Evolutionary conservation across 1,140 invertebrate species (phyloP).

Genomic region (Magallana angulata): DNA sequence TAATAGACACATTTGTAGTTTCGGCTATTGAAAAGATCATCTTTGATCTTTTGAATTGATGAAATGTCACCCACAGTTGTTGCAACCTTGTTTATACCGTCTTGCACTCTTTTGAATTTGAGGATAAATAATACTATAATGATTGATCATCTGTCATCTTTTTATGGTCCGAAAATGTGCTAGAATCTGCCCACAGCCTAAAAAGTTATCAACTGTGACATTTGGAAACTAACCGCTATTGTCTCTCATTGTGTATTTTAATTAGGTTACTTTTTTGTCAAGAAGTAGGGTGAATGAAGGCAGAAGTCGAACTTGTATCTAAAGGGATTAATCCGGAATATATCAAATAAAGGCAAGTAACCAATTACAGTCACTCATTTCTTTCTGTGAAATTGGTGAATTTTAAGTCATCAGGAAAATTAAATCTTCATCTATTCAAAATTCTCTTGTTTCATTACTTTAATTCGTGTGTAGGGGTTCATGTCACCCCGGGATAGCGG

Average conservation of each 20-base stretch:
- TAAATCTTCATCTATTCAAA: background rate
- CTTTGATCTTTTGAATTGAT: constrained; percentile 10
- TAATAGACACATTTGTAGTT: background rate
- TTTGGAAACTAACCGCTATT: background rate
- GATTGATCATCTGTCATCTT: background rate
- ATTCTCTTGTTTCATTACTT: background rate
- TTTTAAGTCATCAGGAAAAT: background rate
- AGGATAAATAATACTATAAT: constrained; percentile 11
- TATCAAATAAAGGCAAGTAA: background rate
- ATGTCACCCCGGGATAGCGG: background rate
- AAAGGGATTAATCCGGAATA: background rate
- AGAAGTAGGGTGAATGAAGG: background rate
- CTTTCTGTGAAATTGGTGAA: background rate
- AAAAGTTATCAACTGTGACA: background rate
- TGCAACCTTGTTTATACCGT: background rate
- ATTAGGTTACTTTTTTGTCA: background rate
- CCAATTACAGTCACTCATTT: background rate
- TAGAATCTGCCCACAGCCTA: constrained; percentile 27
- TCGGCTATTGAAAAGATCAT: background rate
- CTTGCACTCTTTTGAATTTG: constrained; percentile 1
- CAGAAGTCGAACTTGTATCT: background rate
- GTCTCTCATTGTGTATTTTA: background rate
- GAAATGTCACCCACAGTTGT: background rate
- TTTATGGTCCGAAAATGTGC: background rate
- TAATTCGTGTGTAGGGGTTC: constrained; percentile 10